Percentiles rank a stretch among this genome's conserved stretches.
phyloP scores from a whole-genome alignment of 2,888 invertebrate genomes.

The Zele albiditarsus region DNA sequence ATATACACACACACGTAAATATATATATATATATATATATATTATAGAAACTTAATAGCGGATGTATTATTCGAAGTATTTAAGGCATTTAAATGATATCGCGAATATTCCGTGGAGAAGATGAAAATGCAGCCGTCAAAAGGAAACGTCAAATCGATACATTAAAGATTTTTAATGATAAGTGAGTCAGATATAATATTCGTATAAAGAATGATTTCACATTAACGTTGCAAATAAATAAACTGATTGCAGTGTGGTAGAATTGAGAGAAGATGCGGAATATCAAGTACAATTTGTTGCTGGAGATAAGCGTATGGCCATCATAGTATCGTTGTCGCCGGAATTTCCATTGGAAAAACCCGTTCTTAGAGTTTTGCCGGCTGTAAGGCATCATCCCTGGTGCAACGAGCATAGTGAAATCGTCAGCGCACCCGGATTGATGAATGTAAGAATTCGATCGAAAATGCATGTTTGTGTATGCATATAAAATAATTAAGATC shows the following conservation, averaged over 20 bases:
- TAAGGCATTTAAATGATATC: slow-evolving; percentile 71
- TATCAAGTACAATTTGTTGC: slow-evolving; percentile 82
- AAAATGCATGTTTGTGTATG: neutral
- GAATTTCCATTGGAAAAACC: slow-evolving; percentile 87
- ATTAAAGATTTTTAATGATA: slow-evolving; percentile 87
- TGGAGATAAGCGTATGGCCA: slow-evolving; percentile 78
- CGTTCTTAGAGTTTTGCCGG: slow-evolving; percentile 79
- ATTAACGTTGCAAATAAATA: neutral
- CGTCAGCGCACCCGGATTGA: slow-evolving; percentile 82
- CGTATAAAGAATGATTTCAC: slow-evolving; percentile 41
- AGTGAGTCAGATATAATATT: slow-evolving; percentile 74
- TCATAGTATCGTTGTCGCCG: slow-evolving; percentile 79
- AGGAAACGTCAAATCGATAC: slow-evolving; percentile 86
- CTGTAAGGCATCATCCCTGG: slow-evolving; percentile 81
- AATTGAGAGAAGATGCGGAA: slow-evolving; percentile 81
- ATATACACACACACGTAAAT: no score
- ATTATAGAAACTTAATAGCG: slow-evolving; percentile 53
- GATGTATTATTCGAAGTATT: slow-evolving; percentile 67
- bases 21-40: no score
- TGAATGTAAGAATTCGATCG: slow-evolving; percentile 76
- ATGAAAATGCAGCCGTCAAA: slow-evolving; percentile 71
- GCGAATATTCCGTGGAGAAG: slow-evolving; percentile 72
- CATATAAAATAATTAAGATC: neutral
- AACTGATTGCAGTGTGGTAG: slow-evolving; percentile 77
- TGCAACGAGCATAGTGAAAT: slow-evolving; percentile 82